Evolutionary conservation across 2,797 vertebrate genomes (phyloP), one percentile per base, ranked within the genome.

Genomic region (Knipowitschia caucasica): DNA sequence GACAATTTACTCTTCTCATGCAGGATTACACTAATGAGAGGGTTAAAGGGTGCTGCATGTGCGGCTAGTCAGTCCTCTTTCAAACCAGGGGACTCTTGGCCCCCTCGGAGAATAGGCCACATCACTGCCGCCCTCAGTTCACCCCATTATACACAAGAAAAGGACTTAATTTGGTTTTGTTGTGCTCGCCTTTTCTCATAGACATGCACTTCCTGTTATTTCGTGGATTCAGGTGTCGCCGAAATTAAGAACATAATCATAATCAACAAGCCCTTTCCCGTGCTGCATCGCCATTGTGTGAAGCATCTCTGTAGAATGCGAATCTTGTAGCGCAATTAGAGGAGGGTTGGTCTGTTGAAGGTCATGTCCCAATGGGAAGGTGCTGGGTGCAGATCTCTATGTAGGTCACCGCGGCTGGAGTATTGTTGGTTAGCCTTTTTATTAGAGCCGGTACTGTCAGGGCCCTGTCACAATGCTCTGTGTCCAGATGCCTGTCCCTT

Each of bases 11-110:
- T 78, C 68, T 81, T 80, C 83, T 79, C 72, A 69, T 73, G 75
- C 79, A 73, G 81, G 81, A 85, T 88, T 88, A 84, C 82, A 84
- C 78, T 89, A 90, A 90, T 86, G 87, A 90, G 83, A 80, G 81
- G 82, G 86, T 85, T 80, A 82, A 86, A 84, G 78, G 77, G 75
- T 66, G 65, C 24, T 26, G 12, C 51, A 62, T 23, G 44, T 68
- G 70, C 71, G 74, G 67, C 55, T 69, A 72, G 66, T 69, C 47
- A 43, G 25, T 5, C 50, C 63, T 64, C 78, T 75, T 78, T 85
- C 59, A 81, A 75, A 66, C 25, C 15, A 72, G 47, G 45, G 71
- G 70, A 74, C 75, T 81, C 68, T 71, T 75, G 75, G 75, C 20
- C 84, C 75, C 75, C 21, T 23, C 25, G 67, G 67, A 78, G 65